phyloP scores from a whole-genome alignment of 2,888 invertebrate species.

The Troides aeacus region DNA sequence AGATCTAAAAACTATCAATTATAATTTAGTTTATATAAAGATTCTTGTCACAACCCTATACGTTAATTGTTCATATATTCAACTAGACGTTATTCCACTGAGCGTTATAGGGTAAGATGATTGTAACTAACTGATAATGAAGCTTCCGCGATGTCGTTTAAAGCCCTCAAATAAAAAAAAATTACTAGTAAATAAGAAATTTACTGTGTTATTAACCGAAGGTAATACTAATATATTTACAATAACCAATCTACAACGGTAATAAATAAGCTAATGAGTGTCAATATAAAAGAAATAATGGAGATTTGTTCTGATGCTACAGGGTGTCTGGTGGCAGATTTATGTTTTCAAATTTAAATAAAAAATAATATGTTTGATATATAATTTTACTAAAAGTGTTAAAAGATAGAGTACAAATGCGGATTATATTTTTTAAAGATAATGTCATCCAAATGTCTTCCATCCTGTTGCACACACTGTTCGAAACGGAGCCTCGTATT shows the following conservation, averaged over 20 bases:
- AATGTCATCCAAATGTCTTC: no score
- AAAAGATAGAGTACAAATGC: no score
- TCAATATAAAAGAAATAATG: slow-evolving; percentile 67
- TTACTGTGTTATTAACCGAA: slow-evolving; percentile 48
- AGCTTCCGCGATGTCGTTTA: slow-evolving; percentile 43
- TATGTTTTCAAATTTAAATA: no score
- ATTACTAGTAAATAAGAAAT: slow-evolving; percentile 30
- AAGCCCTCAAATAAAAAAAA: slow-evolving; percentile 46
- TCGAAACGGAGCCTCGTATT: no score
- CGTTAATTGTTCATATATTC: slow-evolving; percentile 35
- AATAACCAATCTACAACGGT: slow-evolving; percentile 69
- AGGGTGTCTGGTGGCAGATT: no score
- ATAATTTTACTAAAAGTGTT: no score
- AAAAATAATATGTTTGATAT: no score
- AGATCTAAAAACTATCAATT: background rate
- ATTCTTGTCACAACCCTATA: no score
- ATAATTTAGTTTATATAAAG: no score
- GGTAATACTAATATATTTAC: slow-evolving; percentile 65
- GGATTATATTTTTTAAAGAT: no score
- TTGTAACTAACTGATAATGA: slow-evolving; percentile 28
- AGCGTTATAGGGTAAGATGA: slow-evolving; percentile 28
- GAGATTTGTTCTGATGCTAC: slow-evolving; percentile 39
- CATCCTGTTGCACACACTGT: no score
- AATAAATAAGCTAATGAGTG: slow-evolving; percentile 75
- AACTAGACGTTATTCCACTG: background rate